These are phyloP conservation scores for Raja brachyura DNA, from an alignment of 2,113 vertebrate species.

Conservation along the genomic window DNA sequence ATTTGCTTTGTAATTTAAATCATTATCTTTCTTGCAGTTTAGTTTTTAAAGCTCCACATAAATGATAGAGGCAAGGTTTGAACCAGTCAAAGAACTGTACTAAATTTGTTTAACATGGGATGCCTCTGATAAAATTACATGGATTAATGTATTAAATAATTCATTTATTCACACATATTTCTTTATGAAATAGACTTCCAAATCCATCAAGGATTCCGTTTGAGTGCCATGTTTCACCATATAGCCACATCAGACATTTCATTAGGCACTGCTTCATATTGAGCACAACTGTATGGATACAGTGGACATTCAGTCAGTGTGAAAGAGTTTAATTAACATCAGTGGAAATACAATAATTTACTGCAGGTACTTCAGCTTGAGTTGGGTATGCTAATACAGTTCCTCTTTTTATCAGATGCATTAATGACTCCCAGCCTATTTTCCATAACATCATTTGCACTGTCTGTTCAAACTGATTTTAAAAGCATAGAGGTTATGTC, in stretches of 20 bases:
- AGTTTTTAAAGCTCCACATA: neutral
- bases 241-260: neutral
- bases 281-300: neutral
- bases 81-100: neutral
- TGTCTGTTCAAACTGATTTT: neutral
- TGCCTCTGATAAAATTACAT: neutral
- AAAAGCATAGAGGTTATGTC: neutral
- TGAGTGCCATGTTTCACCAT: neutral
- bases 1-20: neutral
- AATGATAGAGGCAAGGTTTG: neutral
- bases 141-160: slow-evolving; percentile 28
- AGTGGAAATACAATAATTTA: neutral
- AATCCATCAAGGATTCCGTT: slow-evolving; percentile 6
- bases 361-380: slow-evolving; percentile 8
- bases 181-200: neutral
- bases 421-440: neutral
- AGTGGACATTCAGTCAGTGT: neutral
- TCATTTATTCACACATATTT: neutral
- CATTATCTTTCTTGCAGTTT: neutral
- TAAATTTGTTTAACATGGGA: slow-evolving; percentile 6
- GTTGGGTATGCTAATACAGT: neutral
- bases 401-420: neutral
- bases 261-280: neutral
- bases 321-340: neutral
- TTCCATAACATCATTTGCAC: neutral